Evolutionary conservation across 2,113 vertebrate genomes (phyloP), one percentile per base, ranked within the genome.

Genomic region (Steatornis caripensis): DNA sequence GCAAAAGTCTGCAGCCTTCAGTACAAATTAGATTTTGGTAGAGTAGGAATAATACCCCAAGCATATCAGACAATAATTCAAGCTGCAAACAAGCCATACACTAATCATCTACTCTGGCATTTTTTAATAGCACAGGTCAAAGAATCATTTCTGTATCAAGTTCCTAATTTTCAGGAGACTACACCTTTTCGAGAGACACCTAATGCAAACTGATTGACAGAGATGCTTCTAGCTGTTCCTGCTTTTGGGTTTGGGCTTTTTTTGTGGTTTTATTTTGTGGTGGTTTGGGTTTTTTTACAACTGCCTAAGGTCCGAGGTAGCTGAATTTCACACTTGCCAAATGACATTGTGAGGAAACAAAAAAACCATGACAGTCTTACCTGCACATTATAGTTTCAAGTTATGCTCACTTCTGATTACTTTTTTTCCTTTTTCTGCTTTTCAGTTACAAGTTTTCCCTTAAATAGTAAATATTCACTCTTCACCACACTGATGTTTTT

Each of bases 21-120:
- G 57, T 29, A 72, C 12, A 80, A 93, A 84, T 84, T 65, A 77
- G 66, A 72, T 93, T 86, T 92, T 80, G 32, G 48, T 79, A 45
- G 49, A 83, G 30, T 8, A 72, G 58, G 21, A 92, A 75, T 68
- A 94, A 75, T 51, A 75, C 18, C 14, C 27, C 57, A 64, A 83
- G 72, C 15, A 48, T 49, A 65, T 45, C 84, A 77, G 30, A 64
- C 41, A 88, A 53, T 90, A 55, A 65, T 61, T 83, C 66, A 76
- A 53, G 72, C 26, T 61, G 49, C 34, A 76, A 68, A 88, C 45
- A 85, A 80, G 17, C 53, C 16, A 19, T 53, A 45, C 15, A 11
- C 18, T 29, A 23, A 41, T 58, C 17, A 70, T 76, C 10, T 70
- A 19, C 53, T 41, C 64, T 78, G 64, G n/a, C 5, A 8, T 60